These are phyloP conservation scores for Bacillus rossius DNA, from an alignment of 1,140 invertebrate species.

Conservation along the genomic window DNA sequence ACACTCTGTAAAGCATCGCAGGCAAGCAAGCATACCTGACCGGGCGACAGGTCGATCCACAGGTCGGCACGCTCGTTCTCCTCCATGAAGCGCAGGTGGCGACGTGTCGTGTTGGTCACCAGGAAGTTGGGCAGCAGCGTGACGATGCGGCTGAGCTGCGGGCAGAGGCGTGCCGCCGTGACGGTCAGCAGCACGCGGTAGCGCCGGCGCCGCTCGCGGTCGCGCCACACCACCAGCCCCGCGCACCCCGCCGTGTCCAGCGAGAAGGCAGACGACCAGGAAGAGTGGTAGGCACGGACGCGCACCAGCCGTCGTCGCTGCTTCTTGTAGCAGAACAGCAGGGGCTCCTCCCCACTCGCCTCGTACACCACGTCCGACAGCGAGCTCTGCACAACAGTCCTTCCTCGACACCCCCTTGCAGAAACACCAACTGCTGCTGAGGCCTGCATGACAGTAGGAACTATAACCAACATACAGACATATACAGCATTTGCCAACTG, in stretches of 20 bases:
- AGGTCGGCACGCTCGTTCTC: constrained; percentile 77
- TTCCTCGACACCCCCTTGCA: too few species aligned
- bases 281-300: constrained; percentile 61
- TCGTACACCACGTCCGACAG: constrained; percentile 60
- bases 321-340: constrained; percentile 65
- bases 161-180: constrained; percentile 56
- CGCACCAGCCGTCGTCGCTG: constrained; percentile 51
- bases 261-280: constrained; percentile 66
- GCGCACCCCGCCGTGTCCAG: constrained; percentile 62
- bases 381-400: constrained; percentile 55
- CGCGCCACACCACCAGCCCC: constrained; percentile 67
- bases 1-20: too few species aligned
- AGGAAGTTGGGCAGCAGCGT: constrained; percentile 81
- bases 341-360: constrained; percentile 55
- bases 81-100: constrained; percentile 73
- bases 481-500: too few species aligned
- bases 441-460: too few species aligned
- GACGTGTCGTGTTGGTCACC: constrained; percentile 66
- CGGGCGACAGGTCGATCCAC: constrained; percentile 69
- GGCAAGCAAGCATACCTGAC: too few species aligned
- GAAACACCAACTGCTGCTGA: too few species aligned
- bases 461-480: too few species aligned
- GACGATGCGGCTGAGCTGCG: constrained; percentile 74
- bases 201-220: constrained; percentile 55
- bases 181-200: constrained; percentile 55